Percentiles rank a stretch among this genome's conserved stretches.
Evolutionary conservation across 2,888 invertebrate species (phyloP).

Genomic region (Ceramica pisi): DNA sequence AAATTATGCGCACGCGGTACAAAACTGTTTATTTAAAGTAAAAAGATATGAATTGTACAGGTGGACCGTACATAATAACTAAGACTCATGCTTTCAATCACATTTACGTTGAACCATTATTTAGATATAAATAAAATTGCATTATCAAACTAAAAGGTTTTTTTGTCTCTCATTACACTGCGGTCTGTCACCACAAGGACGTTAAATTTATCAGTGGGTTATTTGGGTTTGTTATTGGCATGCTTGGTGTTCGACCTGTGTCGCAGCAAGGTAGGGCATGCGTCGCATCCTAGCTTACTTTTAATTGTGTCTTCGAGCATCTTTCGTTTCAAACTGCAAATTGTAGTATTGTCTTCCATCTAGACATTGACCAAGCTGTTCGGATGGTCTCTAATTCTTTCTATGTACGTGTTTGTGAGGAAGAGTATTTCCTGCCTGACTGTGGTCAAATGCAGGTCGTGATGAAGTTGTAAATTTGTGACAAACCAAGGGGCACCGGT

Average conservation of each 20-base stretch:
- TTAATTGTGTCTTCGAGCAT: background rate
- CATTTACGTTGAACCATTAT: background rate
- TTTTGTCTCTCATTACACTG: background rate
- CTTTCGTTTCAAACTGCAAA: background rate
- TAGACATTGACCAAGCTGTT: background rate
- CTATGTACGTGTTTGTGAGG: no score
- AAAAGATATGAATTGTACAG: no score
- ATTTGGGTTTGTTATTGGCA: background rate
- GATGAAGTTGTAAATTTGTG: background rate
- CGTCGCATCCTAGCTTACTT: no score
- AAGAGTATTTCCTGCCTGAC: background rate
- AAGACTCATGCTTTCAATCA: background rate
- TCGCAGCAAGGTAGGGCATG: no score
- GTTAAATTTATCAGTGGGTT: background rate
- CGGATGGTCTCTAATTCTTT: background rate
- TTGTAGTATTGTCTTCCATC: background rate
- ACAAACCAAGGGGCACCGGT: background rate
- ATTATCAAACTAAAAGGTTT: background rate
- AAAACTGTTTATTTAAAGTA: no score
- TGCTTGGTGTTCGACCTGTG: background rate
- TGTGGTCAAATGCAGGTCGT: background rate
- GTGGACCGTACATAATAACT: no score
- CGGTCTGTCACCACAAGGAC: background rate
- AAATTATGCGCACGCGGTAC: no score
- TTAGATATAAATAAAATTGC: background rate